A percentile compares a stretch with the other conserved stretches of the same genome.
Evolutionary conservation across 2,113 vertebrate species (phyloP).

Genomic region (Heterotilapia buettikoferi): DNA sequence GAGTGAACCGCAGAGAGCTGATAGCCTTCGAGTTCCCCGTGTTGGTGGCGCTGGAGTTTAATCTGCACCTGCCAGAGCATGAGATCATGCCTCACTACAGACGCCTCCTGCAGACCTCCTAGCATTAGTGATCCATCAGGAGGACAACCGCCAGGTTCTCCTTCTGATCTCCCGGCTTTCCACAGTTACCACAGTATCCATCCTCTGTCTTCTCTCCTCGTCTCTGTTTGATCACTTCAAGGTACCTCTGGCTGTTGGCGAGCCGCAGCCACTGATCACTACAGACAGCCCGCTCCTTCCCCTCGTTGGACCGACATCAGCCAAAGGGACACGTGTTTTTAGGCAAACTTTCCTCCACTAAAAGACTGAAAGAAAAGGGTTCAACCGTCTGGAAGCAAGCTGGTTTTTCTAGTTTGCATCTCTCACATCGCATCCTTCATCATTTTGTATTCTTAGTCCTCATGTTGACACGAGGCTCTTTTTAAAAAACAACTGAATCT

Average conservation of each 20-base stretch:
- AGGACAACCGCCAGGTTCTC: constrained; percentile 32
- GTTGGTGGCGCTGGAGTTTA: constrained; percentile 96
- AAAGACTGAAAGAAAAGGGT: constrained; percentile 4
- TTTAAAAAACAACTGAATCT: neutral
- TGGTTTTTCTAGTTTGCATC: constrained; percentile 28
- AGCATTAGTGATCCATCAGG: constrained; percentile 76
- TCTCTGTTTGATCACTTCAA: neutral
- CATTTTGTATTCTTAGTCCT: constrained; percentile 45
- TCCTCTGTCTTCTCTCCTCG: neutral
- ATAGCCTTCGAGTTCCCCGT: constrained; percentile 97
- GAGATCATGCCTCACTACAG: constrained; percentile 98
- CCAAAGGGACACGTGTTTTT: constrained; percentile 55
- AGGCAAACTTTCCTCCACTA: neutral
- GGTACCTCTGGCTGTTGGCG: neutral
- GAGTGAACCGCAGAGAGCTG: constrained; percentile 92
- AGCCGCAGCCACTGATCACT: neutral
- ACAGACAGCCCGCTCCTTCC: neutral
- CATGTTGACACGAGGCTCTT: constrained; percentile 42
- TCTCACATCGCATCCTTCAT: neutral
- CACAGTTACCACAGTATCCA: neutral
- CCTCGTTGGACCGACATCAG: constrained; percentile 34
- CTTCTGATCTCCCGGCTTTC: constrained; percentile 31
- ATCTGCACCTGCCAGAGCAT: constrained; percentile 91
- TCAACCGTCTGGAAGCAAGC: neutral
- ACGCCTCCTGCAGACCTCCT: constrained; percentile 91